phyloP scores from a whole-genome alignment of 2,888 invertebrate species.

The Apodemia zela region DNA sequence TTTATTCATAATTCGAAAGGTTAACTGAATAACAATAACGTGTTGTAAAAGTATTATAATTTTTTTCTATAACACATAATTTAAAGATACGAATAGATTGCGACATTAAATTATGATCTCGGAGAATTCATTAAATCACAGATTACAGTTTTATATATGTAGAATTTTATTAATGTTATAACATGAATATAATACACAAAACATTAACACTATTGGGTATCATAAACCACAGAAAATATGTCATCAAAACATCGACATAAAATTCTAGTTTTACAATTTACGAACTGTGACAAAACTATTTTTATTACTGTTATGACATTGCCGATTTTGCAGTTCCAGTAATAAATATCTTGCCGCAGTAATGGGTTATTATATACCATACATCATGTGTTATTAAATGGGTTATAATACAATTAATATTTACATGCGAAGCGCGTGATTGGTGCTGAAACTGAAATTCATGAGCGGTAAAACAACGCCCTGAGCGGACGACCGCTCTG shows the following conservation, averaged over 20 bases:
- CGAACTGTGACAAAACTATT: neutral
- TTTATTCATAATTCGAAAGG: no score
- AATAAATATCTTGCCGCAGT: neutral
- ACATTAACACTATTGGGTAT: neutral
- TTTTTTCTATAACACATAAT: no score
- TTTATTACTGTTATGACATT: neutral
- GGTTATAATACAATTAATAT: constrained; percentile 9
- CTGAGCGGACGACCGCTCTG: constrained; percentile 39
- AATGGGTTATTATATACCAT: neutral
- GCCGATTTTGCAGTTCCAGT: neutral
- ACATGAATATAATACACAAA: neutral
- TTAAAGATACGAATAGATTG: no score
- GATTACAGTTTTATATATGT: no score
- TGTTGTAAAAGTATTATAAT: no score
- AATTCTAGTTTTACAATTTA: neutral
- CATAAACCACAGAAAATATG: neutral
- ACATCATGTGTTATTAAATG: constrained; percentile 9
- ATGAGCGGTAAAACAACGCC: constrained; percentile 31
- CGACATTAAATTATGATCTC: no score
- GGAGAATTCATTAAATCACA: no score
- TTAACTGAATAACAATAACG: no score
- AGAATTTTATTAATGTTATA: no score
- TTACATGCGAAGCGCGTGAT: constrained; percentile 17
- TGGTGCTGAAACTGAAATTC: constrained; percentile 21
- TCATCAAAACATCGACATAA: neutral